Base-by-base conservation (phyloP, 2,888 invertebrate genomes). In the Phlogophora meticulosa region DNA sequence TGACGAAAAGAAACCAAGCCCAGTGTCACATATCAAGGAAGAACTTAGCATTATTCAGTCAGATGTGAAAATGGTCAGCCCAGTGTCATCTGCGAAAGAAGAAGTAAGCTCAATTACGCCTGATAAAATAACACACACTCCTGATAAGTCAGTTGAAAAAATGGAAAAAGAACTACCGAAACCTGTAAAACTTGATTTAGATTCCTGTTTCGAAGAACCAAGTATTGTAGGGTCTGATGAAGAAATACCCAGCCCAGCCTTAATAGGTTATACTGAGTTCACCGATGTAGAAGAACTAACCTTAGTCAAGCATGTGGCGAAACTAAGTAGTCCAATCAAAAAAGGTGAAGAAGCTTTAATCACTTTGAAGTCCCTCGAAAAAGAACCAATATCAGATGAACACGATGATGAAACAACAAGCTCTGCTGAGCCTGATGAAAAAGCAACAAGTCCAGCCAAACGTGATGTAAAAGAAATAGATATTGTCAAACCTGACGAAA, bases 211-310 rank as follows among this genome's bases (percentile, higher is more conserved):
- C 4, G 46, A 77, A 24, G 72, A 34, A n/a, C 36, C 71, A 43
- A 82, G 76, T 49, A 69, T 70, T 11, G 55, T 68, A 17, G 52
- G 73, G 48, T 60, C 71, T 3, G 70, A 64, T 0, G 71, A 76
- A 5, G 76, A 82, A 42, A 38, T 61, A 20, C 58, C 36, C 11
- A 68, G 63, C 52, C 71, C 57, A 34, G 55, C 28, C 10, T 52
- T 75, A 43, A 40, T 71, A 45, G 58, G 67, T 24, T 75, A 71
- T 20, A 32, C 42, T 15, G 68, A 67, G 22, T 5, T n/a, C 0
- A 7, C 32, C 0, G 13, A 40, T 22, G 0, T 15, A 4, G 22
- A 17, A 38, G 20, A 43, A 28, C 17, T 28, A 3, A 4, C 5
- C 1, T 65, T 20, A 28, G n/a, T 11, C 1, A 15, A 15, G 20